Base-by-base conservation (phyloP, 2,888 invertebrate genomes). In the Ornithoptera priamus region DNA sequence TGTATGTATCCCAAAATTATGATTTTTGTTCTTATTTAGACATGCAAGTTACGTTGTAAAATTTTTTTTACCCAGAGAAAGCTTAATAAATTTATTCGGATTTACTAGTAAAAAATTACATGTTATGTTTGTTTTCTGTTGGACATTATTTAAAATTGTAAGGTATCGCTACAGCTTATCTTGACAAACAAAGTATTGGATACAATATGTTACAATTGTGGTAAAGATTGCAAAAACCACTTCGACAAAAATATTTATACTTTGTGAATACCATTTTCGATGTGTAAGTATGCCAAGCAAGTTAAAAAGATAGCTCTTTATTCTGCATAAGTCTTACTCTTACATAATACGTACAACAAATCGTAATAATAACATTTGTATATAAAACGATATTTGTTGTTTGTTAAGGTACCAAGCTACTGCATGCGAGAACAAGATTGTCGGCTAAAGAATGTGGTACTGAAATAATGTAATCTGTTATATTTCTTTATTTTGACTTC, bases 401-500 rank as follows among this genome's bases (percentile, higher is more conserved):
- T 42, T 61, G 42, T 39, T 61, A 36, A 24, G 57, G 10, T 58
- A 58, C 57, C 15, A 53, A 56, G 42, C 70, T 67, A 70, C 70
- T 59, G 63, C 70, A 70, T 70, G 70, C 70, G 53, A 59, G 30
- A 59, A 63, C 63, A 53, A 70, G 42, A 61, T 42, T 64, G 68
- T 64, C 53, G 59, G 39, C 46, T 64, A 39, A 68, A 64, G 50
- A 63, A 64, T 67, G 67, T 70, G 70, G 59, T 70, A 67, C 56
- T 70, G 66, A 62, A 62, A 53, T 63, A 67, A 62, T 69, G 70
- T 50, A 64, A 60, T 42, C 66, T 70, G 70, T 70, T 70, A 70
- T 70, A 70, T 70, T 70, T 70, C 70, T 70, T 64, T 67, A 60
- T 56, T 39, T 24, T 30, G 10, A 24, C 24, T 15, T 39, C 7